Evolutionary conservation across 2,797 vertebrate species (phyloP).

Genomic region (Carduelis carduelis): DNA sequence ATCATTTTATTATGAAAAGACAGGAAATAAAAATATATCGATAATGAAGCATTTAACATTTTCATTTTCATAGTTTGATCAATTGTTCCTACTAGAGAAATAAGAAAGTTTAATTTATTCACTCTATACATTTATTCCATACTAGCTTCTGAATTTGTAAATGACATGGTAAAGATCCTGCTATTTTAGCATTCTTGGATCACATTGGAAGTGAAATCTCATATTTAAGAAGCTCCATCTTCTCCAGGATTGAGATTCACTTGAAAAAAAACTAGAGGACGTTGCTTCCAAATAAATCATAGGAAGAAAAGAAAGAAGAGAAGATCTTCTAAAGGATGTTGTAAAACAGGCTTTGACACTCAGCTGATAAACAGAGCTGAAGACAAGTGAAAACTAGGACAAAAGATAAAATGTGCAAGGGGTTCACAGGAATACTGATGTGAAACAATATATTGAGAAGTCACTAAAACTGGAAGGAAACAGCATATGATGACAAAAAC

Average conservation of each 20-base stretch:
- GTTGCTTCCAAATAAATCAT: neutral
- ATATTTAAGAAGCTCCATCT: neutral
- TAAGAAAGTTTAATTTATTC: neutral
- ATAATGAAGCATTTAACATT: neutral
- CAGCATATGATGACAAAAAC: neutral
- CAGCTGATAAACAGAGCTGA: conserved; percentile 15
- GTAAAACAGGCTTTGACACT: conserved; percentile 16
- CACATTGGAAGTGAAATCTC: neutral
- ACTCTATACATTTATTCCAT: neutral
- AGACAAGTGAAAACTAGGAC: conserved; percentile 4
- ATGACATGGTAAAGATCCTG: neutral
- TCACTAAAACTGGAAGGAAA: neutral
- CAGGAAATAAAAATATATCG: neutral
- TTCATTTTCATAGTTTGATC: neutral
- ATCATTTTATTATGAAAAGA: neutral
- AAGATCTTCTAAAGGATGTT: neutral
- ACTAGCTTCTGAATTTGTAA: neutral
- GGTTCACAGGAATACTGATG: neutral
- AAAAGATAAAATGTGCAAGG: neutral
- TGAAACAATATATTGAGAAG: neutral
- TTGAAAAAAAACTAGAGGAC: neutral
- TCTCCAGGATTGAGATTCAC: neutral
- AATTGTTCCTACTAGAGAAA: neutral
- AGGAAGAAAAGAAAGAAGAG: neutral
- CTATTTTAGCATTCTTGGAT: neutral